Base-by-base conservation (phyloP, 2,888 invertebrate genomes). In the Dasypogon diadema region DNA sequence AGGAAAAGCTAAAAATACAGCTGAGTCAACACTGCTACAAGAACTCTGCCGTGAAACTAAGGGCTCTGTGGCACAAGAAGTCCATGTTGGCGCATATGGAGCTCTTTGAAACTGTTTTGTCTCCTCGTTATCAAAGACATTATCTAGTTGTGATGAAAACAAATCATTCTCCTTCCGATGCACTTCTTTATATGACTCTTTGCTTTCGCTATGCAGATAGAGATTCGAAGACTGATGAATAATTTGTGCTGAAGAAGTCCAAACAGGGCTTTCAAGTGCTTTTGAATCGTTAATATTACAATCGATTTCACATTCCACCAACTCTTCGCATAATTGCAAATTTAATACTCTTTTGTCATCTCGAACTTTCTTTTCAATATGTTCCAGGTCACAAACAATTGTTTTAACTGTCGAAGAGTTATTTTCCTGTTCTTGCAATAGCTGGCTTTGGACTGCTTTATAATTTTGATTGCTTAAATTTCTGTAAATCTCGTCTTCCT, bases 381-480 rank as follows among this genome's bases (percentile, higher is more conserved):
- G 87, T 86, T 94, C 93, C 80, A 94, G 88, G 83, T 92, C 93
- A 83, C 89, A 90, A 48, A 94, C 91, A 80, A 92, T 89, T 80
- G 91, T 91, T 80, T 91, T 91, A 74, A 93, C 92, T 22, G 90
- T 91, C 22, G 89, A 87, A 16, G 30, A 8, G 26, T 16, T 74
- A 10, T 46, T 60, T 14, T 54, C 51, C 16, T 48, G 24, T 76
- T 46, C 77, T 65, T 60, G 74, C 65, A 75, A 10, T 80, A 81
- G 73, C 88, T 88, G 78, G 86, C 96, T 96, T 81, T 95, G 96
- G 56, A 96, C 95, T 26, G 96, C 95, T 84, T 95, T 95, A 86
- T 96, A 96, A 80, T 92, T 92, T 81, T 92, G 91, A 42, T 95
- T 96, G 85, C 93, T 93, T 81, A 92, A 93, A 83, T 93, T 95